Evolutionary conservation across 1,140 invertebrate species (phyloP).

Genomic region (Polypedilum vanderplanki): DNA sequence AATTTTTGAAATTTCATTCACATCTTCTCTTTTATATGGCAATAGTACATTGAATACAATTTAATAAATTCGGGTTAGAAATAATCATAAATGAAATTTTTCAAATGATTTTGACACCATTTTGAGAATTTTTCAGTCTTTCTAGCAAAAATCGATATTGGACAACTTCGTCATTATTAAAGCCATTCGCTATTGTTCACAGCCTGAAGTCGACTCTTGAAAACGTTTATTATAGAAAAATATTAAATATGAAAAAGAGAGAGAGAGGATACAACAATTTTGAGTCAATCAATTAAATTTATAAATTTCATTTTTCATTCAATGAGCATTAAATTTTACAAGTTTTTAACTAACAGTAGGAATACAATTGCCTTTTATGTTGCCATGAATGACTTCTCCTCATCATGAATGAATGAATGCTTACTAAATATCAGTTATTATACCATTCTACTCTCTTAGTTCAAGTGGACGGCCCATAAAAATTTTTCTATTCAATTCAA

Average conservation of each 20-base stretch:
- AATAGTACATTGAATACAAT: not conserved
- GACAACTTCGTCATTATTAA: not conserved
- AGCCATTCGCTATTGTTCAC: not conserved
- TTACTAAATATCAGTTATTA: slow-evolving; percentile 14
- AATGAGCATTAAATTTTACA: not conserved
- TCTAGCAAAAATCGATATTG: slow-evolving; percentile 2
- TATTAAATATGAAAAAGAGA: too few relatives aligned
- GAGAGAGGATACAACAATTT: too few relatives aligned
- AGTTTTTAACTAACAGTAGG: slow-evolving; percentile 1
- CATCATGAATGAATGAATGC: not conserved
- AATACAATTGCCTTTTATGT: slow-evolving; percentile 24
- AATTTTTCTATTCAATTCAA: not conserved
- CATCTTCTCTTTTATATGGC: not conserved
- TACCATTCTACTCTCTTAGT: not conserved
- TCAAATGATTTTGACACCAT: slow-evolving; percentile 1
- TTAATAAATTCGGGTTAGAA: too few relatives aligned
- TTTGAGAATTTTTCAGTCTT: not conserved
- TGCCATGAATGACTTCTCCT: not conserved
- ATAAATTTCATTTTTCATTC: not conserved
- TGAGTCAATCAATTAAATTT: not conserved
- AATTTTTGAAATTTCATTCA: not conserved
- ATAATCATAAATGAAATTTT: not conserved
- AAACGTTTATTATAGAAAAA: not conserved
- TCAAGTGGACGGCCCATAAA: not conserved
- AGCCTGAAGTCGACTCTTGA: not conserved